Percentiles rank a stretch among this genome's conserved stretches.
Evolutionary conservation across 2,888 invertebrate genomes (phyloP).

Genomic region (Mythimna ferrago): DNA sequence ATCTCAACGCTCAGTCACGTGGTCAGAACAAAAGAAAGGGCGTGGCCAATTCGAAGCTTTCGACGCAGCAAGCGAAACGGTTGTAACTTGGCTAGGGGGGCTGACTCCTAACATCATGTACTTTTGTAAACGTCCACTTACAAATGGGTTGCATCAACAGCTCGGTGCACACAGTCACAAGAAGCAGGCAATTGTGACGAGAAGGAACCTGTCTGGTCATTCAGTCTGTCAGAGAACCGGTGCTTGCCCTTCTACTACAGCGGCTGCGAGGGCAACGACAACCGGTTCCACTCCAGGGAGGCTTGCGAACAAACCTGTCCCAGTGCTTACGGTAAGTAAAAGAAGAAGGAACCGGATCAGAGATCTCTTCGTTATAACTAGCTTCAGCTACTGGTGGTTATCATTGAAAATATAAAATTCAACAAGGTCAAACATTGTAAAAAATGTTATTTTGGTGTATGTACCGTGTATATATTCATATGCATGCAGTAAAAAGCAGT

Average conservation of each 20-base stretch:
- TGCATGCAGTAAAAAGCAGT: too few relatives aligned
- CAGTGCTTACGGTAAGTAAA: constrained; percentile 94
- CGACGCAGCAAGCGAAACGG: too few relatives aligned
- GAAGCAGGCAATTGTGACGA: constrained; percentile 94
- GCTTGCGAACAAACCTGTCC: constrained; percentile 95
- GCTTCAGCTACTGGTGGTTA: background rate
- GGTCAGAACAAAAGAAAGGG: too few relatives aligned
- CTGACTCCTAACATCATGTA: constrained; percentile 18
- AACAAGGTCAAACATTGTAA: too few relatives aligned
- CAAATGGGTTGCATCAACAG: constrained; percentile 86
- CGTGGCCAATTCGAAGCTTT: too few relatives aligned
- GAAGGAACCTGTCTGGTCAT: constrained; percentile 95
- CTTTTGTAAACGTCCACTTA: constrained; percentile 53
- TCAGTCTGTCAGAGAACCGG: constrained; percentile 92
- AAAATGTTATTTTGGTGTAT: too few relatives aligned
- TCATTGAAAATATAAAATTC: background rate
- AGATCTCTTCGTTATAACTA: background rate
- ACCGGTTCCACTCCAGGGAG: constrained; percentile 94
- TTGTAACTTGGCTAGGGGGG: too few relatives aligned
- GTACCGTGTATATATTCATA: too few relatives aligned
- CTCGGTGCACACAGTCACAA: constrained; percentile 94
- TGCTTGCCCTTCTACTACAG: constrained; percentile 98
- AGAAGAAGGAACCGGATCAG: constrained; percentile 78
- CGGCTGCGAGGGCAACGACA: constrained; percentile 97
- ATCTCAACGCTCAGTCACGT: too few relatives aligned